These are phyloP conservation scores for Acronicta alni DNA, from an alignment of 2,888 invertebrate genomes.

Conservation along the genomic window DNA sequence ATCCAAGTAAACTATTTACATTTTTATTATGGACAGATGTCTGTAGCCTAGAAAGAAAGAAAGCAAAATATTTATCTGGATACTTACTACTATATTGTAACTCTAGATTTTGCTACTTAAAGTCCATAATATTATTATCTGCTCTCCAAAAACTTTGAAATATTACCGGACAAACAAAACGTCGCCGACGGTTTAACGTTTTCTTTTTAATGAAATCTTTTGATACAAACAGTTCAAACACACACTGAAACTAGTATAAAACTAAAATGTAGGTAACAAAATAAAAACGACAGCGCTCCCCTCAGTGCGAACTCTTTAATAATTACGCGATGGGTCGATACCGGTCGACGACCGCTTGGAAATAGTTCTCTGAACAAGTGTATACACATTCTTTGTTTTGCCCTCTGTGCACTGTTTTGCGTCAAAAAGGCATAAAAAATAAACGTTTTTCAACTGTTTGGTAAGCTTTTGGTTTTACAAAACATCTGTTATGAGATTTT, in stretches of 20 bases:
- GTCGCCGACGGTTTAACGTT: too few relatives aligned
- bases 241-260: constrained; percentile 4
- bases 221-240: not conserved
- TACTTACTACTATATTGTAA: too few relatives aligned
- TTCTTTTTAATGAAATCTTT: too few relatives aligned
- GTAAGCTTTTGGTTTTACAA: constrained; percentile 32
- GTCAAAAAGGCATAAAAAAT: constrained; percentile 35
- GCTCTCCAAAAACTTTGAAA: too few relatives aligned
- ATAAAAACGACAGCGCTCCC: constrained; percentile 21
- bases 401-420: constrained; percentile 15
- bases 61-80: too few relatives aligned
- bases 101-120: too few relatives aligned
- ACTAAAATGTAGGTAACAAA: constrained; percentile 11
- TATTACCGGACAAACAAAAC: too few relatives aligned
- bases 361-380: constrained; percentile 55
- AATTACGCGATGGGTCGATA: constrained; percentile 68
- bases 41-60: too few relatives aligned
- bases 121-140: too few relatives aligned
- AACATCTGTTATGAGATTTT: constrained; percentile 21
- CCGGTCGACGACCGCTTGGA: constrained; percentile 55
- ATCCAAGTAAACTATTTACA: too few relatives aligned
- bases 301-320: constrained; percentile 60
- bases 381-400: constrained; percentile 42
- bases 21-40: too few relatives aligned
- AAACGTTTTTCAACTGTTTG: constrained; percentile 32